Evolutionary conservation across 1,140 invertebrate genomes (phyloP), one percentile per base, ranked within the genome.

Genomic region (Apis dorsata): DNA sequence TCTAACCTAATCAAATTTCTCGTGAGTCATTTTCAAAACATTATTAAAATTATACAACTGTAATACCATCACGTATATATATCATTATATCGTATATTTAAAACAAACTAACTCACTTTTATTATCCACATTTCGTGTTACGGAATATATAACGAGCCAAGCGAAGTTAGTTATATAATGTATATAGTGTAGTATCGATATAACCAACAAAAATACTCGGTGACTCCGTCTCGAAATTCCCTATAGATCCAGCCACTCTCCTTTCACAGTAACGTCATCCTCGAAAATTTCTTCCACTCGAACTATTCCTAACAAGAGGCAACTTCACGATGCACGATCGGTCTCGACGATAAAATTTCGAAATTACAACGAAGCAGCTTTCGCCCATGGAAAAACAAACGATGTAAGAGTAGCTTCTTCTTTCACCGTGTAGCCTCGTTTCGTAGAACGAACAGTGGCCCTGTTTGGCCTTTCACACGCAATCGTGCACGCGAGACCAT

Each of bases 381-480:
- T 53, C n/a, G 15, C 15, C 8, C 60, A 49, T 65, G 28, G 28
- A 24, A 49, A 84, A 28, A 63, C 51, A 53, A 34, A 55, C 68
- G 72, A 84, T 53, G 10, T 34, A 44, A 44, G 34, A 44, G 34
- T 7, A 7, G 34, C 28, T 44, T 62, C 72, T 63, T 55, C 57
- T 51, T 44, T 63, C 24, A 60, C 24, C 68, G 44, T 73, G 60
- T 72, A 57, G 63, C 60, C 17, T 51, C 51, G 76, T 85, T 85
- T 79, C 69, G 55, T 76, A 53, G 82, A 63, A 34, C 49, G 70
- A 59, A 55, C 34, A 69, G 24, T 24, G 59, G 69, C 44, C 59
- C 71, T 28, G 68, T 84, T 89, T 85, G 85, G 65, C 87, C 91
- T 90, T 90, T 91, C 86, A 86, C 90, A 89, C 90, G 88, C 89